A percentile compares a stretch with the other conserved stretches of the same genome.
Evolutionary conservation across 2,113 vertebrate species (phyloP).

Genomic region (Phalacrocorax carbo): DNA sequence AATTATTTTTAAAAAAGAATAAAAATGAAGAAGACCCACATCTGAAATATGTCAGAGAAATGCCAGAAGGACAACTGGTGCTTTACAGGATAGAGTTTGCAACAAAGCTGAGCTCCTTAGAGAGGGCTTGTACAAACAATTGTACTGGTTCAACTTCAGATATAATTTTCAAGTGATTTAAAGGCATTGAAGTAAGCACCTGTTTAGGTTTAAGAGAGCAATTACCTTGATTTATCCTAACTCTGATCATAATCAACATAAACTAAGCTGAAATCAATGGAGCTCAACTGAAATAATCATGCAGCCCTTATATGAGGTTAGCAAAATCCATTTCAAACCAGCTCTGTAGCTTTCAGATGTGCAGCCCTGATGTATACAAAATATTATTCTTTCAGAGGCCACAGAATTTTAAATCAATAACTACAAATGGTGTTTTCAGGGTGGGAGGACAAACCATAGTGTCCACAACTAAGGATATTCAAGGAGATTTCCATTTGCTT

Average conservation of each 20-base stretch:
- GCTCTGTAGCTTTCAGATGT: not conserved
- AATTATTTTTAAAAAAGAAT: not conserved
- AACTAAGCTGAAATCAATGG: not conserved
- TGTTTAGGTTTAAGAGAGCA: not conserved
- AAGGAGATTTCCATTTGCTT: not conserved
- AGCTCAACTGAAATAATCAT: not conserved
- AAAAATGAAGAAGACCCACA: not conserved
- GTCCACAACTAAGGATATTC: not conserved
- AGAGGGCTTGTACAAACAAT: not conserved
- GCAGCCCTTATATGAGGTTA: not conserved
- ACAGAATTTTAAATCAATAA: not conserved
- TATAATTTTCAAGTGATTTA: not conserved
- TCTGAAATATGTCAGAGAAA: not conserved
- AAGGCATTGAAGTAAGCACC: not conserved
- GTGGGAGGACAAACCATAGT: not conserved
- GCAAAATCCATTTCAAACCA: not conserved
- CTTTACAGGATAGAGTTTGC: not conserved
- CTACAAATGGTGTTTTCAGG: not conserved
- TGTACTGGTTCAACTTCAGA: not conserved
- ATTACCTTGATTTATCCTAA: conserved; percentile 2
- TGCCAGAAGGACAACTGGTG: not conserved
- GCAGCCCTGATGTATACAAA: not conserved
- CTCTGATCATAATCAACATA: not conserved
- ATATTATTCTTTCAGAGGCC: not conserved
- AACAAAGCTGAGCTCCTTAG: not conserved